Base-by-base conservation (phyloP, 1,140 invertebrate genomes). In the Nylanderia fulva region DNA sequence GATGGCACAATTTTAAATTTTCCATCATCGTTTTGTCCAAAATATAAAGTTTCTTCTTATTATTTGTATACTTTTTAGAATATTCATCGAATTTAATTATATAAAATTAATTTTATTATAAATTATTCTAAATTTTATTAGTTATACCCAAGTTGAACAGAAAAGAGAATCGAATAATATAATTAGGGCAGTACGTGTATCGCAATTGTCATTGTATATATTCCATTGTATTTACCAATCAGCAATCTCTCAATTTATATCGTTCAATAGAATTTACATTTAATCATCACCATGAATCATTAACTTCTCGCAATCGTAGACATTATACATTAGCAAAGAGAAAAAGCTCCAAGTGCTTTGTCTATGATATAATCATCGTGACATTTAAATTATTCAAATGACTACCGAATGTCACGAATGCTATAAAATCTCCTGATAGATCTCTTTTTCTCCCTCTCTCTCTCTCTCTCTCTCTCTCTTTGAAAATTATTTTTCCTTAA, bases 221-320 rank as follows among this genome's bases (percentile, higher is more conserved):
- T n/a, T n/a, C n/a, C n/a, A n/a, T 45, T 58, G 15, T 29, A 27
- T 42, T 1, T 6, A 39, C 39, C n/a, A 56, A 45, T 56, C 24
- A 8, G 2, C 7, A 33, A 66, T 66, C 6, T 18, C 15, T 61
- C 27, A 36, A 24, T 36, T 21, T n/a, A 21, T 42, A n/a, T 15
- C 21, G 21, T 27, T 77, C 75, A 36, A 39, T 29, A 68, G 33
- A 52, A 68, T 39, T 79, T 68, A 68, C 45, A 29, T 68, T 79
- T 79, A 79, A 79, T 79, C 75, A 79, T 79, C 61, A 13, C 2
- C 2, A 39, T 76, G 74, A 77, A 77, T 63, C 58, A 64, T 77
- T 77, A 63, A 48, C 6, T 63, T 13, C 27, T 24, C n/a, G 5
- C 21, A 48, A 18, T n/a, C 27, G 33, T 24, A 11, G 7, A 36